Evolutionary conservation across 2,888 invertebrate genomes (phyloP), one percentile per base, ranked within the genome.

Genomic region (Cosmorhoe ocellata): DNA sequence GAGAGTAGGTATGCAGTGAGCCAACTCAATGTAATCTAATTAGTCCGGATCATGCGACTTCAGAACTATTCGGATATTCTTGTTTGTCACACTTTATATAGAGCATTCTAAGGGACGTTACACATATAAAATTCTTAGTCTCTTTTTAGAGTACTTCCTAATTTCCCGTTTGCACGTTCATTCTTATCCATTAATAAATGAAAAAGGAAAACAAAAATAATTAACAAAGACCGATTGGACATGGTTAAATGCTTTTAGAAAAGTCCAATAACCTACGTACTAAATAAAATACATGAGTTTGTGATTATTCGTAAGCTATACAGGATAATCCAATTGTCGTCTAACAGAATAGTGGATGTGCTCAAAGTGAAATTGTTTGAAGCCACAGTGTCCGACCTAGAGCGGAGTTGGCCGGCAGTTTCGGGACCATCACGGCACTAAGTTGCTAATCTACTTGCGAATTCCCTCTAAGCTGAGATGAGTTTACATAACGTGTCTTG

Each of bases 381-480:
- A 52, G 54, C 58, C 61, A 48, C 58, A 56, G 34, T 43, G 59
- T 56, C 59, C 52, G 31, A 41, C 59, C 31, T 42, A 45, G 14
- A 54, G 48, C n/a, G 22, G 36, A 42, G 41, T 49, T 41, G 27
- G 49, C 12, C 33, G 22, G 42, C 32, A 54, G 50, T 50, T 49
- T 43, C 9, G 36, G 32, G 22, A 46, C 42, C 44, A 41, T 34
- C 51, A 43, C 42, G 50, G 53, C 54, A 54, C 59, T 51, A 58
- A 59, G 55, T 58, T 61, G 57, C 58, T 61, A 60, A 64, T 60
- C 58, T 61, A 63, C 63, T 63, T 61, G 58, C 48, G 59, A 61
- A 59, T 59, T 47, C 51, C 24, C 39, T 52, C 43, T 40, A 41
- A 46, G 49, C 49, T 58, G 34, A 52, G 44, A 45, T 38, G 37